A percentile compares a stretch with the other conserved stretches of the same genome.
Conservation (phyloP, 2,113 vertebrate species). For the Fukomys damarensis region DNA sequence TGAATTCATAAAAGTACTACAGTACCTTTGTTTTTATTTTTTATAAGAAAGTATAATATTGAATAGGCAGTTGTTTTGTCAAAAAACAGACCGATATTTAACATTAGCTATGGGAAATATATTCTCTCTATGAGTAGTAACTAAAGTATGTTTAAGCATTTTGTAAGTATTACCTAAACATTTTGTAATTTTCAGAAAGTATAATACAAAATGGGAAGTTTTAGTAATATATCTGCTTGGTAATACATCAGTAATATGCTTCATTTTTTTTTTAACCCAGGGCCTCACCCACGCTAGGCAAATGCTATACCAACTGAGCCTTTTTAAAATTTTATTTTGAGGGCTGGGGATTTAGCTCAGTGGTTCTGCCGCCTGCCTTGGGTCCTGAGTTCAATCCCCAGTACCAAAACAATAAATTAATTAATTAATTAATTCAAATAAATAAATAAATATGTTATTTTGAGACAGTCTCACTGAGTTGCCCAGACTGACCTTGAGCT, state of each 20-base stretch:
- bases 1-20: slow-evolving; percentile 5
- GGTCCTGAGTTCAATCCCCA: too few relatives aligned
- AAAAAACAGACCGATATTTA: slow-evolving; percentile 42
- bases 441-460: too few relatives aligned
- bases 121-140: neutral
- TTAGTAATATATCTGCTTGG: neutral
- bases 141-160: slow-evolving; percentile 50
- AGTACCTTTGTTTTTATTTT: neutral
- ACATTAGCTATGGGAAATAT: neutral
- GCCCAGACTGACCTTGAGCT: neutral
- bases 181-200: neutral
- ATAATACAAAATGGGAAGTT: neutral
- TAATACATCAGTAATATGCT: neutral
- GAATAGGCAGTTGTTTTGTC: neutral
- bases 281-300: neutral
- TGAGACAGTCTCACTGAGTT: neutral
- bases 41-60: neutral
- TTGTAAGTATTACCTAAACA: slow-evolving; percentile 39
- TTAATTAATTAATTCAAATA: too few relatives aligned
- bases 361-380: too few relatives aligned
- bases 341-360: too few relatives aligned
- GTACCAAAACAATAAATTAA: too few relatives aligned
- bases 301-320: neutral
- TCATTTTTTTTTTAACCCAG: neutral
- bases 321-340: neutral